Conservation (phyloP, 2,888 invertebrate species). For the Elysia crispata region DNA sequence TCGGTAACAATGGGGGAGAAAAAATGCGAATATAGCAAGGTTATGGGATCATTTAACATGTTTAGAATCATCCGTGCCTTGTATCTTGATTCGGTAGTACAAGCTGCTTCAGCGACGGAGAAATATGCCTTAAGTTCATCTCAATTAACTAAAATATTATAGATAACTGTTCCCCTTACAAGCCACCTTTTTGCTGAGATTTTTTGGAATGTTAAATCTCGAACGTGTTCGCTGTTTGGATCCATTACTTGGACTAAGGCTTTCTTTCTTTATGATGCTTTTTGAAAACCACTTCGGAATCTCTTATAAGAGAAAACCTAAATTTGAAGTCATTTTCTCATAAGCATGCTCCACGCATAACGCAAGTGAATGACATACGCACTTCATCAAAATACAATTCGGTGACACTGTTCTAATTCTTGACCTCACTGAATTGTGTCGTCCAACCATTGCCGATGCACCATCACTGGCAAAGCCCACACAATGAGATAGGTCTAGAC, state of each 20-base stretch:
- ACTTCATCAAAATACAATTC: constrained; percentile 27
- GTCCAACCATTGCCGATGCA: constrained; percentile 28
- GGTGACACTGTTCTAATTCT: constrained; percentile 26
- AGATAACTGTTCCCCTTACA: constrained; percentile 35
- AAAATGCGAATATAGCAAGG: constrained; percentile 26
- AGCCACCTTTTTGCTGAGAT: constrained; percentile 15
- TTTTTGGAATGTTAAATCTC: constrained; percentile 28
- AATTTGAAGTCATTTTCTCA: constrained; percentile 20
- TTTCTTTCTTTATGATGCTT: background rate
- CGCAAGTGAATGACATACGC: constrained; percentile 37
- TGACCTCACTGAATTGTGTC: constrained; percentile 33
- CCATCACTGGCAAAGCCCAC: constrained; percentile 33
- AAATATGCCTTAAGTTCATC: constrained; percentile 29
- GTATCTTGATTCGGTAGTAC: background rate
- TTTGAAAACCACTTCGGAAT: constrained; percentile 34
- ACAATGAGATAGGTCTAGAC: constrained; percentile 18
- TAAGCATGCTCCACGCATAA: constrained; percentile 27
- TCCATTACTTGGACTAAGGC: constrained; percentile 24
- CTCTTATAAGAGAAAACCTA: constrained; percentile 22
- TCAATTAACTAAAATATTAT: constrained; percentile 35
- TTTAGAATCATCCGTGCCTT: constrained; percentile 30
- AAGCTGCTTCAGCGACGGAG: background rate
- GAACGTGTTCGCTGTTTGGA: background rate
- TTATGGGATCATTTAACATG: constrained; percentile 25
- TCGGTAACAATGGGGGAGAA: background rate